Base-by-base conservation (phyloP, 2,113 vertebrate genomes). In the Ictalurus furcatus region DNA sequence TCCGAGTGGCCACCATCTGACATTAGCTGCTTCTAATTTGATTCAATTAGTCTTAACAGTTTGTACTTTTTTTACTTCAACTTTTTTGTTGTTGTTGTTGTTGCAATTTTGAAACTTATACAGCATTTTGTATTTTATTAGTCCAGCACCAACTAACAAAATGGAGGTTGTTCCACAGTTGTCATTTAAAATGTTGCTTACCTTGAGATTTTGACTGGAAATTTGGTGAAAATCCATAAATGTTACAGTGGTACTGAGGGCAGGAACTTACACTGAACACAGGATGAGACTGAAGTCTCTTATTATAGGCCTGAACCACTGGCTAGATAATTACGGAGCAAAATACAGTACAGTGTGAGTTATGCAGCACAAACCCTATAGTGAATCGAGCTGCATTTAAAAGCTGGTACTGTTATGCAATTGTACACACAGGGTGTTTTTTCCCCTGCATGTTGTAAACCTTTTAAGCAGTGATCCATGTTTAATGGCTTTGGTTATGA, bases 381-480 rank as follows among this genome's bases (percentile, higher is more conserved):
- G 81, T 61, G 58, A 84, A 61, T 28, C 2, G 1, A 40, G 21
- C 13, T 11, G 12, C 11, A 40, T 83, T 83, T 83, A 83, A 63
- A 85, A 17, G 44, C 63, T 30, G 9, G 40, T 71, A 71, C n/a
- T 71, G 65, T 85, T 85, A 54, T 85, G 67, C n/a, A 61, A 56
- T 73, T 73, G n/a, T 56, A 56, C 63, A 85, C 84, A 85, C 7
- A 4, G n/a, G 14, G 12, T 34, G 23, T 83, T 25, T 61, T 63
- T 40, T 19, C 2, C n/a, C 37, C n/a, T 74, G 80, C 34, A 83
- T 84, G 54, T 84, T 84, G 54, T 88, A 59, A 84, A 92, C 88
- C 89, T 91, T 91, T 92, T 92, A 17, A 86, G 91, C 84, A 89
- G 44, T 93, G 90, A 91, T 90, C 58, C 71, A 91, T 90, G 85